phyloP scores from a whole-genome alignment of 2,797 vertebrate species.

The Petrocephalus sullivani region DNA sequence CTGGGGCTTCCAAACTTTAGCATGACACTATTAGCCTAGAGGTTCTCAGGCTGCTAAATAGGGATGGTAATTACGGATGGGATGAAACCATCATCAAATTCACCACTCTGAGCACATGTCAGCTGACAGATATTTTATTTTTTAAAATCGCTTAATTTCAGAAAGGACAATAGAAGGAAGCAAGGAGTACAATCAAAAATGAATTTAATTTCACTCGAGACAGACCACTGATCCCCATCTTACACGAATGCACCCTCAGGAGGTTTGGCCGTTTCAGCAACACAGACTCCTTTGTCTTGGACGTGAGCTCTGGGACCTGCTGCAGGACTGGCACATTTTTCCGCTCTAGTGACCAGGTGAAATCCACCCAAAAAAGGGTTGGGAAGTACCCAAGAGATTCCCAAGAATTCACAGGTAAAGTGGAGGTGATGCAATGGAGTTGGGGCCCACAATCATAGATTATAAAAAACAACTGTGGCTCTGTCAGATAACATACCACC shows the following conservation, averaged over 20 bases:
- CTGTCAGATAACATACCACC: background rate
- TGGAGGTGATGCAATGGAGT: background rate
- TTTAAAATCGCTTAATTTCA: constrained; percentile 79
- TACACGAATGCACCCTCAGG: background rate
- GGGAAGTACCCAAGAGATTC: background rate
- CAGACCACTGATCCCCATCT: background rate
- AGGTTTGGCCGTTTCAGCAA: background rate
- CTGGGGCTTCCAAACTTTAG: background rate
- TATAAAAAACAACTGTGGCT: background rate
- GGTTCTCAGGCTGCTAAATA: background rate
- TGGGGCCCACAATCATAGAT: background rate
- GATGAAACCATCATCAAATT: background rate
- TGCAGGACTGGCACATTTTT: background rate
- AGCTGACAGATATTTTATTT: constrained; percentile 70
- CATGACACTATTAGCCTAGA: background rate
- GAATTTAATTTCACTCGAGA: constrained; percentile 59
- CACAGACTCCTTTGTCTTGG: background rate
- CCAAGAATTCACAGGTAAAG: background rate
- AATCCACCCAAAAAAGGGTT: background rate
- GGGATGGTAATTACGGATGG: background rate
- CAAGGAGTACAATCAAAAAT: constrained; percentile 76
- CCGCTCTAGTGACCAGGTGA: background rate
- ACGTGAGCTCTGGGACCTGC: background rate
- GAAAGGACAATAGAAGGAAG: constrained; percentile 67
- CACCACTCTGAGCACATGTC: background rate